Evolutionary conservation across 2,888 invertebrate genomes (phyloP).

Genomic region (Notocelia uddmanniana): DNA sequence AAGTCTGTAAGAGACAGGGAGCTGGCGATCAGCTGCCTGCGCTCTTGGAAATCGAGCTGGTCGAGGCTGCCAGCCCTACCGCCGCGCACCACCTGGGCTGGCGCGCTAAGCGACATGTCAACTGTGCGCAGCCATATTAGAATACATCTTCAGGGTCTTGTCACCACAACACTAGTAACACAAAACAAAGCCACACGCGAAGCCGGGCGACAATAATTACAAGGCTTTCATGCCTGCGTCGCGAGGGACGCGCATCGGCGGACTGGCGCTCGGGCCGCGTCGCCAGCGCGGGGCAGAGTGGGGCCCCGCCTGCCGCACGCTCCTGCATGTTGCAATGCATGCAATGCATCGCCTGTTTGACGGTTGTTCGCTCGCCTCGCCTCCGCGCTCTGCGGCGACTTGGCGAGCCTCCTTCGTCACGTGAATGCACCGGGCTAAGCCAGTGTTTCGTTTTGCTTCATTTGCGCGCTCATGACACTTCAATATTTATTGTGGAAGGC

Average conservation of each 20-base stretch:
- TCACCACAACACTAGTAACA: conserved; percentile 69
- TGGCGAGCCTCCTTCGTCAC: conserved; percentile 55
- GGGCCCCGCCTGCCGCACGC: conserved; percentile 69
- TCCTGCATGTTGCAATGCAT: conserved; percentile 82
- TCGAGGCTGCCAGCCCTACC: conserved; percentile 93
- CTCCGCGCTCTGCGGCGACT: conserved; percentile 64
- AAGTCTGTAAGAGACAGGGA: conserved; percentile 95
- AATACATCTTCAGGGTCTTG: conserved; percentile 67
- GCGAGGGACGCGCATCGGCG: conserved; percentile 81
- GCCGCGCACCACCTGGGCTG: conserved; percentile 83
- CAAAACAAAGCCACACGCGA: conserved; percentile 77
- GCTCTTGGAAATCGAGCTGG: conserved; percentile 96
- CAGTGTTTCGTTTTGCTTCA: conserved; percentile 44
- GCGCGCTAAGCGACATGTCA: conserved; percentile 85
- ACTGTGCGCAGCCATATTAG: conserved; percentile 79
- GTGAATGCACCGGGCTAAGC: conserved; percentile 55
- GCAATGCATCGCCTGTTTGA: conserved; percentile 68
- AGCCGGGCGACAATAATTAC: conserved; percentile 61
- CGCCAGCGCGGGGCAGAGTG: conserved; percentile 70
- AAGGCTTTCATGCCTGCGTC: conserved; percentile 74
- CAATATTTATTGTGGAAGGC: conserved; percentile 13
- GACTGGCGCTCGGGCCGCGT: conserved; percentile 72
- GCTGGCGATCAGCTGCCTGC: conserved; percentile 94
- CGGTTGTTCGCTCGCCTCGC: conserved; percentile 56
- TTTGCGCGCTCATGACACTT: conserved; percentile 21